Conservation (phyloP, 2,888 invertebrate genomes). For the Andrena marginata region DNA sequence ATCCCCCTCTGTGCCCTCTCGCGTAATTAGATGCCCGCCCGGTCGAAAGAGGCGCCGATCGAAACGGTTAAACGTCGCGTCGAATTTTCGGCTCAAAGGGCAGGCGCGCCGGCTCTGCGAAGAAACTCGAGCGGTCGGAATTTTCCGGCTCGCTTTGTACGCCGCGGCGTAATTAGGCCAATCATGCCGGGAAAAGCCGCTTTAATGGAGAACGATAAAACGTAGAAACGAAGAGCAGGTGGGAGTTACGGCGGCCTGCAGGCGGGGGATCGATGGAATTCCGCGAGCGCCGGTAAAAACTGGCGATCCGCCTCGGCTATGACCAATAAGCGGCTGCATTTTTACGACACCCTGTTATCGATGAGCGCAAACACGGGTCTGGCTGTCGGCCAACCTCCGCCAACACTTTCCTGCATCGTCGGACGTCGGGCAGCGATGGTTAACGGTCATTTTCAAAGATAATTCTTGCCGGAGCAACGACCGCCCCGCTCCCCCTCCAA, state of each 20-base stretch:
- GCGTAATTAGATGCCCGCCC: conserved; percentile 36
- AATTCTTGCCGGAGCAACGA: conserved; percentile 26
- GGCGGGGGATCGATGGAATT: conserved; percentile 49
- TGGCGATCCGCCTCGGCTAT: conserved; percentile 37
- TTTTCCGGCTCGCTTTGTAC: conserved; percentile 36
- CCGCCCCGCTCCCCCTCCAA: neutral
- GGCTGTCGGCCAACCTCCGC: conserved; percentile 62
- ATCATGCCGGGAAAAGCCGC: conserved; percentile 42
- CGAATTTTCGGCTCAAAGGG: conserved; percentile 32
- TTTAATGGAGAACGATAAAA: conserved; percentile 46
- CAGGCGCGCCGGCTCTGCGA: conserved; percentile 30
- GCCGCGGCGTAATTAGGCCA: conserved; percentile 45
- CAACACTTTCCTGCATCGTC: conserved; percentile 50
- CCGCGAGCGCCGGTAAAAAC: neutral
- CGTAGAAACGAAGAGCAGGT: conserved; percentile 29
- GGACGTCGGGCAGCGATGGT: conserved; percentile 31
- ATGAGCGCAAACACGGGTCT: conserved; percentile 65
- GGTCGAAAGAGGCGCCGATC: conserved; percentile 3
- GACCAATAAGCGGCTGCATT: conserved; percentile 64
- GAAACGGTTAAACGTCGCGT: conserved; percentile 6
- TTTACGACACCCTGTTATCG: conserved; percentile 65
- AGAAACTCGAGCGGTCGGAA: conserved; percentile 15
- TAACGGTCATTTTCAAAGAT: conserved; percentile 40
- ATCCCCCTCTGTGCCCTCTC: neutral
- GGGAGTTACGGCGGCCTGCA: neutral